A percentile compares a stretch with the other conserved stretches of the same genome.
These are phyloP conservation scores for Mixornis gularis DNA, from an alignment of 2,113 vertebrate species.

Conservation along the genomic window DNA sequence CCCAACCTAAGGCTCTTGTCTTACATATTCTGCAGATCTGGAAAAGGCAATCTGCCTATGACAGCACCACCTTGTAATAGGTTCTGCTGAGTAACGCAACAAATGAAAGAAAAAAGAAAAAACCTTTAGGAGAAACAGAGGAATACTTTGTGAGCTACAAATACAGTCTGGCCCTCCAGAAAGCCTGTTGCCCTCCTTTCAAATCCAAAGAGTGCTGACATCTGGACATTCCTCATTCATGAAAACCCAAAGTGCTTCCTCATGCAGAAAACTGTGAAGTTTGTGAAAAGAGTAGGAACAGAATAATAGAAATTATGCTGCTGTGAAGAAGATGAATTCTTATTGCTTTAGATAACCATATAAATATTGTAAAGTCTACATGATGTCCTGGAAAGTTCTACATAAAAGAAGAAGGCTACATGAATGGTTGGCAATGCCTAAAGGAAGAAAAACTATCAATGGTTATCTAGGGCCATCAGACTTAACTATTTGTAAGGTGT, in stretches of 20 bases:
- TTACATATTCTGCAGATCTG: background rate
- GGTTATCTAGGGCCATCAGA: background rate
- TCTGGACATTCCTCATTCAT: background rate
- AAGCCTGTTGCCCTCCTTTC: background rate
- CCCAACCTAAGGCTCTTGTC: background rate
- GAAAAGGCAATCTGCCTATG: background rate
- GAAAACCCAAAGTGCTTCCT: background rate
- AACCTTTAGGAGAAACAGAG: background rate
- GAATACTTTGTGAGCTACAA: background rate
- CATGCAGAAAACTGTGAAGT: background rate
- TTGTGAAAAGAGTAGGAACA: background rate
- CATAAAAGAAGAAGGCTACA: background rate
- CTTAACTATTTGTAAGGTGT: background rate
- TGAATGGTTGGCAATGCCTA: background rate
- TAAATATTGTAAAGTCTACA: background rate
- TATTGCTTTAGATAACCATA: background rate
- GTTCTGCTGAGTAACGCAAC: background rate
- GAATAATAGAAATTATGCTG: background rate
- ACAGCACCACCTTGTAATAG: background rate
- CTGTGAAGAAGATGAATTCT: background rate
- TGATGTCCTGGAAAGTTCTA: background rate
- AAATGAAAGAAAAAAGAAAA: background rate
- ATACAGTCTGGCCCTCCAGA: background rate
- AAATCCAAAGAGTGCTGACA: background rate
- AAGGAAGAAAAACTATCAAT: background rate